Base-by-base conservation (phyloP, 2,888 invertebrate species). In the Allophyes oxyacanthae region DNA sequence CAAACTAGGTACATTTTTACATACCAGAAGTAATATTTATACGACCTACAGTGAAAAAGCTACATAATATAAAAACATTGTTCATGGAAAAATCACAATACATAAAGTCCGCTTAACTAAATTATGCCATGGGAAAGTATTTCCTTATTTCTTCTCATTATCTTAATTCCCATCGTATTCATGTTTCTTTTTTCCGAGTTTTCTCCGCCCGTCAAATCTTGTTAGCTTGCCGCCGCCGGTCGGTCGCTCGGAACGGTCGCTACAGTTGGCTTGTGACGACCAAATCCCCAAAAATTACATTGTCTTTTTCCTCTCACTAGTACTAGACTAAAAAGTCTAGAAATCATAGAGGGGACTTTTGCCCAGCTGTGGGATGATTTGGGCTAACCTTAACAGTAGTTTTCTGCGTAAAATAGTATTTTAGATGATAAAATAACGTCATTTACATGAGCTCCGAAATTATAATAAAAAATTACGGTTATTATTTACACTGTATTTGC, bases 121-220 rank as follows among this genome's bases (percentile, higher is more conserved):
- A 50, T 51, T 6, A 38, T 48, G 53, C 15, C 6, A 37, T 37
- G 30, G 26, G 32, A 49, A 37, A 60, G 3, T 33, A 43, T 64
- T 72, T 68, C 43, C 53, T 49, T 62, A 54, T 61, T 56, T 30
- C 38, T 34, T 41, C 11, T 48, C 59, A 34, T 62, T 55, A 74
- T 65, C 41, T 70, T 50, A 60, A 66, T 67, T 64, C 55, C 30
- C 54, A 45, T 52, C 34, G 37, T 46, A 52, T 49, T 26, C 52
- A 46, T 46, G 49, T 52, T 59, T 44, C 33, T 30, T 45, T 28
- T 34, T 68, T 49, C 28, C 13, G 49, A 61, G 52, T 44, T 53
- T 44, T 36, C n/a, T 33, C 7, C 33, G 45, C 44, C 40, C 11
- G 49, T 56, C 55, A 55, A 53, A 57, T 53, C 41, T 60, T 37